Conservation (phyloP, 2,797 vertebrate species). For the Amblyraja radiata region DNA sequence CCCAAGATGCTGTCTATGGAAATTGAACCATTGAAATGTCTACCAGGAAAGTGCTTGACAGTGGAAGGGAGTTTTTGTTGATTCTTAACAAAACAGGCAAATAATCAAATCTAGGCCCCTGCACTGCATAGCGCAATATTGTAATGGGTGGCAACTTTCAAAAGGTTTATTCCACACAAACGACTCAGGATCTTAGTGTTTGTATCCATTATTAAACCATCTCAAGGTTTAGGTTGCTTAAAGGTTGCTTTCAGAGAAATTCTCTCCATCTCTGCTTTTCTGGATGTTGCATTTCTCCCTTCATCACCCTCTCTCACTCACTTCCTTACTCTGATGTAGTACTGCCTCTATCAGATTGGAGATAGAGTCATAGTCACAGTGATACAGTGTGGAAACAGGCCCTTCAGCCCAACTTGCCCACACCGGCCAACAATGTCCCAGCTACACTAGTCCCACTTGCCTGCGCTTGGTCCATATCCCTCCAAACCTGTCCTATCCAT, state of each 20-base stretch:
- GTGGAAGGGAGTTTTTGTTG: not conserved
- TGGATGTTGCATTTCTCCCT: not conserved
- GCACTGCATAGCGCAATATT: not conserved
- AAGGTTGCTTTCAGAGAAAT: slow-evolving; percentile 2
- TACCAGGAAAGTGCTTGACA: not conserved
- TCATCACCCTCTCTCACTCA: not conserved
- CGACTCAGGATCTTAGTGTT: not conserved
- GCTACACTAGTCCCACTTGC: too few relatives aligned
- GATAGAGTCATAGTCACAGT: not conserved
- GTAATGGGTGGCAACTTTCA: not conserved
- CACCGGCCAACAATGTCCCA: too few relatives aligned
- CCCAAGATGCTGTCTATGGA: not conserved
- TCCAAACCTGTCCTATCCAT: too few relatives aligned
- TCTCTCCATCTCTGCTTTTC: not conserved
- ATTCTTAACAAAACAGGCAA: not conserved
- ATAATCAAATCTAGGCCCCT: not conserved
- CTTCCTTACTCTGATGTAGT: not conserved
- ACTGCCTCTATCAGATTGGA: not conserved
- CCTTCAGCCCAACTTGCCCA: too few relatives aligned
- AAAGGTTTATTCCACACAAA: not conserved
- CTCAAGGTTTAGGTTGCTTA: too few relatives aligned
- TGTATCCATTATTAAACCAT: not conserved
- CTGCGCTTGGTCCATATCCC: too few relatives aligned
- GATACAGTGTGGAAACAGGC: too few relatives aligned
- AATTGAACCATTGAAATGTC: not conserved